A percentile compares a stretch with the other conserved stretches of the same genome.
phyloP scores from a whole-genome alignment of 2,113 vertebrate genomes.

The Gymnogyps californianus region DNA sequence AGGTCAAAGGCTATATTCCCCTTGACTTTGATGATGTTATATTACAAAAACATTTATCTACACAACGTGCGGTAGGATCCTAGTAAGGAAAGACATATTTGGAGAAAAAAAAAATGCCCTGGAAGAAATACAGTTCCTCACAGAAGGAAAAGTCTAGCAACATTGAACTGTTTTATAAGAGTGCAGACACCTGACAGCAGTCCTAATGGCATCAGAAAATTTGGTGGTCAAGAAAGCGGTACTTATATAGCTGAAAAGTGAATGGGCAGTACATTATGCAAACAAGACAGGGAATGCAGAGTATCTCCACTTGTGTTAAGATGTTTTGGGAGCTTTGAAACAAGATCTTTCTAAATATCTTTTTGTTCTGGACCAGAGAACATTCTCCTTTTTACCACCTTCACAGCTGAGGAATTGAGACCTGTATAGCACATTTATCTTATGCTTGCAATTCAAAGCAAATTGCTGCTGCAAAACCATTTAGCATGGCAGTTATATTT shows the following conservation, averaged over 20 bases:
- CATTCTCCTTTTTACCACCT: constrained; percentile 52
- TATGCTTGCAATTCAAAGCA: constrained; percentile 56
- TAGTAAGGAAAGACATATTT: neutral
- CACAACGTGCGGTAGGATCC: accelerated
- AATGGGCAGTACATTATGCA: neutral
- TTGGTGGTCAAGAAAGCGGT: neutral
- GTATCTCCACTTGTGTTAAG: neutral
- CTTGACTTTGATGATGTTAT: neutral
- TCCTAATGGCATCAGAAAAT: neutral
- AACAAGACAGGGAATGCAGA: neutral
- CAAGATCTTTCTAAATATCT: constrained; percentile 30
- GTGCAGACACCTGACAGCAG: neutral
- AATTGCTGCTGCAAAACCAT: constrained; percentile 60
- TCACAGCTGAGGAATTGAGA: constrained; percentile 50
- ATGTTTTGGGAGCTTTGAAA: constrained; percentile 1
- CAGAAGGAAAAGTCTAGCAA: neutral
- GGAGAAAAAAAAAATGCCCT: neutral
- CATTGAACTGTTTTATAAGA: neutral
- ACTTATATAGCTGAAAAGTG: neutral
- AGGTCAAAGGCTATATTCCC: neutral
- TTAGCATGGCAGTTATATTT: constrained; percentile 59
- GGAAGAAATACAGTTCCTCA: neutral
- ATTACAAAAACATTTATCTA: neutral
- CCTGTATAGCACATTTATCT: constrained; percentile 44
- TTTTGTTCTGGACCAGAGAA: constrained; percentile 31